Conservation (phyloP, 1,140 invertebrate genomes). For the Polypedilum pembai region DNA sequence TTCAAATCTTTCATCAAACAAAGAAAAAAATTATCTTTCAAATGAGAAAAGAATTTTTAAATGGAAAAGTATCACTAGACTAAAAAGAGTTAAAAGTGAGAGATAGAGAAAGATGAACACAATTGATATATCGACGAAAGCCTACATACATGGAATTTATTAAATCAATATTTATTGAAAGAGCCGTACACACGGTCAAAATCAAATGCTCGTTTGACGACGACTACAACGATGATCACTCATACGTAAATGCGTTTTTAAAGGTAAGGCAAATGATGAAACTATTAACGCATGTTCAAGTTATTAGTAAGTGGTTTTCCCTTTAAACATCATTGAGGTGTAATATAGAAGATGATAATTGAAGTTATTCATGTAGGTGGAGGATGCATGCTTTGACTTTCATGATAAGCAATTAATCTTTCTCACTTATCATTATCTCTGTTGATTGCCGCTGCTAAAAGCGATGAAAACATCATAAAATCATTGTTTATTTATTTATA, state of each 20-base stretch:
- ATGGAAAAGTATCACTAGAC: background rate
- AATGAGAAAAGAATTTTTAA: conserved; percentile 4
- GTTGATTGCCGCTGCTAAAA: no score
- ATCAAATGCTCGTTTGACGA: conserved; percentile 2
- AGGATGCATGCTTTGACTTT: no score
- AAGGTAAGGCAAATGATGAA: conserved; percentile 12
- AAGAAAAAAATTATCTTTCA: background rate
- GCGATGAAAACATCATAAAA: no score
- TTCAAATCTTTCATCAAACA: no score
- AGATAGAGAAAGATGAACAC: conserved; percentile 13
- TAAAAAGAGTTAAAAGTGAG: background rate
- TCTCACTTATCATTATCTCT: no score
- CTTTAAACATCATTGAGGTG: background rate
- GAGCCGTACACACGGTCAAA: background rate
- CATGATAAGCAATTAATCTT: no score
- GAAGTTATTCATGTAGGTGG: no score
- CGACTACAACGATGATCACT: background rate
- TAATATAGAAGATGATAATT: background rate
- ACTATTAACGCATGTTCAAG: conserved; percentile 5
- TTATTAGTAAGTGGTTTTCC: conserved; percentile 6
- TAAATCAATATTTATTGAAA: conserved; percentile 9
- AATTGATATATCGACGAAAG: background rate
- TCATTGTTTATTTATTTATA: no score
- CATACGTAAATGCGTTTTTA: conserved; percentile 13
- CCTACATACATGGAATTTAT: conserved; percentile 12